phyloP scores from a whole-genome alignment of 92 coral and sea anemone species.

The Diadumene lineata region DNA sequence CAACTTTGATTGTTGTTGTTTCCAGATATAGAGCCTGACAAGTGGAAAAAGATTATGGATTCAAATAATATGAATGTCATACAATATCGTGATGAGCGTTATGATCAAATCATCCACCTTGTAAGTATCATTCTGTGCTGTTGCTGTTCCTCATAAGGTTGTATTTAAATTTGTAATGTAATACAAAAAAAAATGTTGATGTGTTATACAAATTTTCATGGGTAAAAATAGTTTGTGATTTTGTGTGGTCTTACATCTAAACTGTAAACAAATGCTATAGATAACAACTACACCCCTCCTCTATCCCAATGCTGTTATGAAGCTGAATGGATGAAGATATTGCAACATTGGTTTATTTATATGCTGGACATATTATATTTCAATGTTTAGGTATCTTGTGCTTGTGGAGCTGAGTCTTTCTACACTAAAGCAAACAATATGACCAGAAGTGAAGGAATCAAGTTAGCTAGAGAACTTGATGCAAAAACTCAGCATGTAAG shows the following conservation, averaged over 20 bases:
- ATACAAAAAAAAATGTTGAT: no score
- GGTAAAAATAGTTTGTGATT: no score
- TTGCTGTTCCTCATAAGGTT: no score
- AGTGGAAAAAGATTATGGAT: conserved; percentile 71
- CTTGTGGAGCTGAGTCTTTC: conserved; percentile 91
- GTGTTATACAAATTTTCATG: no score
- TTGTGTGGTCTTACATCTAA: no score
- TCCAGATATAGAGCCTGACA: conserved; percentile 54
- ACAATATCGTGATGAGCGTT: conserved; percentile 83
- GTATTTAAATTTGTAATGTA: no score
- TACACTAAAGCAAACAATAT: conserved; percentile 74
- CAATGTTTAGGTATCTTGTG: conserved; percentile 70
- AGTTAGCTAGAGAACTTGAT: conserved; percentile 74
- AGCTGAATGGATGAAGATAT: no score
- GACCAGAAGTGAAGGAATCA: conserved; percentile 72
- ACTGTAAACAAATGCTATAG: no score
- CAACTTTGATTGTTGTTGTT: neutral
- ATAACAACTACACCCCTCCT: no score
- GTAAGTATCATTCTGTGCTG: conserved; percentile 43
- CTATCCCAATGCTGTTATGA: no score
- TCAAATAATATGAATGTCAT: conserved; percentile 67
- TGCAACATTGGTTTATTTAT: neutral
- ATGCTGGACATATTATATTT: neutral
- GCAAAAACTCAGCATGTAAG: conserved; percentile 78
- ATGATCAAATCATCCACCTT: conserved; percentile 88